Evolutionary conservation across 2,888 invertebrate genomes (phyloP), one percentile per base, ranked within the genome.

Genomic region (Philereme vetulata): DNA sequence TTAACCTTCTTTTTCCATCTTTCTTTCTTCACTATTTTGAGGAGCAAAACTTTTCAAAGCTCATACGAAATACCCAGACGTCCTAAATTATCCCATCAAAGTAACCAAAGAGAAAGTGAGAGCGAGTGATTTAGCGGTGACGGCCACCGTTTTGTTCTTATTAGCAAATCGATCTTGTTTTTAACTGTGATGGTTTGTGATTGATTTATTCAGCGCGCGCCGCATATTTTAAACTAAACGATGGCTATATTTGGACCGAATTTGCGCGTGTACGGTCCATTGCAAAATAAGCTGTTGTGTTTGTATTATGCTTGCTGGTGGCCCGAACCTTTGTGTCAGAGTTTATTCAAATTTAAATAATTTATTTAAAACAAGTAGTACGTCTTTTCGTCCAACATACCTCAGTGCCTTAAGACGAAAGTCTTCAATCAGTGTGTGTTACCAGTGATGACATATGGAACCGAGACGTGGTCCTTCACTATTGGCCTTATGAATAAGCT

Each of bases 91-190:
- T 70, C 65, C 68, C 56, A n/a, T 64, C 68, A 68, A 64, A 71
- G 65, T 64, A 67, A 70, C 61, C 72, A 72, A 71, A 60, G 62
- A 80, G 75, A 38, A 70, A 77, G 65, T 59, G 68, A 77, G 74
- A 78, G 65, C 76, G 80, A 82, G 87, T 89, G 90, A 90, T 90
- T 90, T 83, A 83, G 72, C 72, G 75, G 68, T 73, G 81, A 81
- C 81, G 73, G 66, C 59, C 46, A 35, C 36, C 53, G 53, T 60
- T 64, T 65, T 64, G 56, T 61, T 64, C 42, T 58, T 60, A 51
- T 66, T 58, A 47, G 48, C 71, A 75, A 68, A 86, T 88, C 85
- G 86, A 88, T 86, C 84, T 82, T 75, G 65, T 70, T 77, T 77
- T 80, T 82, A 87, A 87, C 82, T 82, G 85, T 83, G 81, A 83